phyloP scores from a whole-genome alignment of 2,888 invertebrate species.

The Brachyptera putata region DNA sequence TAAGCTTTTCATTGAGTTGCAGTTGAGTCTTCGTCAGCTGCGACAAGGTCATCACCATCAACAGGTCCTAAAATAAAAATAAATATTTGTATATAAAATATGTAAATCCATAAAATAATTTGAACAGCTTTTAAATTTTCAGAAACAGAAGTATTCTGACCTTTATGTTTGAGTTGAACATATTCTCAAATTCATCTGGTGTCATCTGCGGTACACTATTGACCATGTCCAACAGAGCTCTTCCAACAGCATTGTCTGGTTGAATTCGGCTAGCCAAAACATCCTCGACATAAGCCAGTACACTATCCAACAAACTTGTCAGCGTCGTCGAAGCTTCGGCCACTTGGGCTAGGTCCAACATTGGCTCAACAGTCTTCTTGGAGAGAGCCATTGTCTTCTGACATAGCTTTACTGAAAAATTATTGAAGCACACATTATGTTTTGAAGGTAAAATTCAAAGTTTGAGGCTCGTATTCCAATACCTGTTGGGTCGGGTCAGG shows the following conservation, averaged over 20 bases:
- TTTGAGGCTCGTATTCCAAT: too few relatives aligned
- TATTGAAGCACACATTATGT: too few relatives aligned
- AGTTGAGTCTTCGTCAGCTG: conserved; percentile 95
- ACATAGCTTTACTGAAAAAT: conserved; percentile 64
- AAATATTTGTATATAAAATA: not conserved
- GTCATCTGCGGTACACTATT: conserved; percentile 89
- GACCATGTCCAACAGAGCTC: conserved; percentile 84
- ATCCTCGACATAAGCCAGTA: conserved; percentile 85
- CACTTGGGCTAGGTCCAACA: conserved; percentile 74
- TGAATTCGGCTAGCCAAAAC: conserved; percentile 74
- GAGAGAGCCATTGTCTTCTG: conserved; percentile 70
- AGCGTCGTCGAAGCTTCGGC: conserved; percentile 80
- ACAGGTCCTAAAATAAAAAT: conserved; percentile 41
- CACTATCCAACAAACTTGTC: conserved; percentile 64
- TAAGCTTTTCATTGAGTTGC: conserved; percentile 93
- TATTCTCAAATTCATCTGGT: conserved; percentile 84
- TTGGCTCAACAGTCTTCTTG: conserved; percentile 63
- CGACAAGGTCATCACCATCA: conserved; percentile 54
- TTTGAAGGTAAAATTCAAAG: too few relatives aligned
- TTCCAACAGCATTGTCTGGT: conserved; percentile 83
- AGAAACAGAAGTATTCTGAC: conserved; percentile 39
- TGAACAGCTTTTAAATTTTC: too few relatives aligned
- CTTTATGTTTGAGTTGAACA: conserved; percentile 95
- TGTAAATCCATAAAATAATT: too few relatives aligned
- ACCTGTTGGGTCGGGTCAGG: too few relatives aligned